A percentile compares a stretch with the other conserved stretches of the same genome.
phyloP scores from a whole-genome alignment of 2,797 vertebrate genomes.

The Ficedula albicollis region DNA sequence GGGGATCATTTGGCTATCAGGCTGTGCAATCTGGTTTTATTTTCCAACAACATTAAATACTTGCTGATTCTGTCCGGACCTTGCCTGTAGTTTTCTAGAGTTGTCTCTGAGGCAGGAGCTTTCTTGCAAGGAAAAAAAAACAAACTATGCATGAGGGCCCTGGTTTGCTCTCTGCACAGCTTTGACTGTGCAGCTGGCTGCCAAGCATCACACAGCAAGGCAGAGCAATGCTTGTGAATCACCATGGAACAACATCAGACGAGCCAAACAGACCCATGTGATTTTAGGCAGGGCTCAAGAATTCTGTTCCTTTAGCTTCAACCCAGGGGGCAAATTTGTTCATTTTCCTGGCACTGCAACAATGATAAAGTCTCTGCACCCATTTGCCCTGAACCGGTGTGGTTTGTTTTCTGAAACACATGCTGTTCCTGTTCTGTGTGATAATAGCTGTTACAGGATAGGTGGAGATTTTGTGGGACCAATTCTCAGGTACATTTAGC shows the following conservation, averaged over 20 bases:
- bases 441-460: neutral
- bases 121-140: neutral
- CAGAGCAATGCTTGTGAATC: conserved; percentile 35
- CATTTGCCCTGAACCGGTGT: neutral
- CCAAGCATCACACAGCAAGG: conserved; percentile 45
- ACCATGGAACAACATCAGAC: conserved; percentile 33
- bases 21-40: neutral
- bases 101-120: neutral
- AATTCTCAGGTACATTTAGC: neutral
- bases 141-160: neutral
- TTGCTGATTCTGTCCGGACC: neutral
- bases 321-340: conserved; percentile 51
- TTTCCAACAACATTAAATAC: neutral
- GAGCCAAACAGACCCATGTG: conserved; percentile 23
- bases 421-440: neutral
- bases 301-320: conserved; percentile 47
- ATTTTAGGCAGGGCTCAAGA: conserved; percentile 55
- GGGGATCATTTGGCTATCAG: neutral
- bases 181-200: neutral
- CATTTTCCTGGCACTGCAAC: conserved; percentile 29
- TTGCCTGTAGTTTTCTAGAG: neutral
- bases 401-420: neutral
- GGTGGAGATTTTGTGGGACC: neutral
- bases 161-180: neutral
- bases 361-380: conserved; percentile 8